These are phyloP conservation scores for Dinothrombium tinctorium DNA, from an alignment of 1,140 invertebrate species.

Conservation along the genomic window DNA sequence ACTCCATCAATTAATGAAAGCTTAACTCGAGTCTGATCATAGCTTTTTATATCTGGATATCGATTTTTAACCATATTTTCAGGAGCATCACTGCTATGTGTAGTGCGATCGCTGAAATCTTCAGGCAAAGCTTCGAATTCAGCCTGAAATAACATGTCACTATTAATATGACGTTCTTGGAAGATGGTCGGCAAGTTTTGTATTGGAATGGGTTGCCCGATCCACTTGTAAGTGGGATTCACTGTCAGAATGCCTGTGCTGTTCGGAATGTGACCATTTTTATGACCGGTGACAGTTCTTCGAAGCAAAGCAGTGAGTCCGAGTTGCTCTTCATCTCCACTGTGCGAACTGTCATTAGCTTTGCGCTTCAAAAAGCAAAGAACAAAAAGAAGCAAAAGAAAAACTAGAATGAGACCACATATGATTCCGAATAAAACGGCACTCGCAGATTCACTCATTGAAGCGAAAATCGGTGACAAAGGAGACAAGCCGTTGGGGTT, in stretches of 20 bases:
- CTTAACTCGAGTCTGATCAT: conserved; percentile 67
- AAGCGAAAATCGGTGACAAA: conserved; percentile 10
- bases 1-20: conserved; percentile 45
- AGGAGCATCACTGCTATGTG: conserved; percentile 53
- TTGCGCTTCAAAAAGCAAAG: conserved; percentile 13
- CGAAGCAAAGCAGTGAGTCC: conserved; percentile 14
- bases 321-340: conserved; percentile 13
- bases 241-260: neutral
- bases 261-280: conserved; percentile 13
- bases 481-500: neutral
- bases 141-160: conserved; percentile 13
- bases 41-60: conserved; percentile 23
- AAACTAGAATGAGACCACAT: conserved; percentile 13
- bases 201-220: conserved; percentile 14
- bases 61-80: conserved; percentile 41
- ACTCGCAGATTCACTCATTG: conserved; percentile 11
- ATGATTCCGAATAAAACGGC: conserved; percentile 15
- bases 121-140: conserved; percentile 40
- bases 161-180: conserved; percentile 15
- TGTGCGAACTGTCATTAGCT: conserved; percentile 10
- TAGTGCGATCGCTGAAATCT: conserved; percentile 58
- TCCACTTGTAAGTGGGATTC: conserved; percentile 7
- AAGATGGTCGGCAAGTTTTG: conserved; percentile 16
- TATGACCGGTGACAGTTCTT: conserved; percentile 12
- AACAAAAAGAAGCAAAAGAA: conserved; percentile 14